A percentile compares a stretch with the other conserved stretches of the same genome.
Conservation (phyloP, 2,888 invertebrate species). For the Brachylomia viminalis region DNA sequence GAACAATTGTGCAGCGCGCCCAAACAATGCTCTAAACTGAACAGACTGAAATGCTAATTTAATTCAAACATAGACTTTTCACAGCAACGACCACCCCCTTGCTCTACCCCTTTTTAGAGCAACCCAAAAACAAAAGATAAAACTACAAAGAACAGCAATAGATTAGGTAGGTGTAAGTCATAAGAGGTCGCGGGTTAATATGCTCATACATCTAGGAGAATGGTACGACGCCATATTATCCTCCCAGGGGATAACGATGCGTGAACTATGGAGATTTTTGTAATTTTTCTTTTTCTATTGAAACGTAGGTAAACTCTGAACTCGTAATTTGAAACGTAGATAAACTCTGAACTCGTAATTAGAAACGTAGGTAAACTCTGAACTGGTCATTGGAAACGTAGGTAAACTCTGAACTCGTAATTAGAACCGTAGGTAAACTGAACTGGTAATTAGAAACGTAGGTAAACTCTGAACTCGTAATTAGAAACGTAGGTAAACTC, state of each 20-base stretch:
- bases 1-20: not conserved
- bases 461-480: not conserved
- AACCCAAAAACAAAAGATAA: slow-evolving; percentile 32
- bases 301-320: no score
- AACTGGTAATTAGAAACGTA: no score
- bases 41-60: not conserved
- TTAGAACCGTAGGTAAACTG: no score
- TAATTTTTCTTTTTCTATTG: slow-evolving; percentile 36
- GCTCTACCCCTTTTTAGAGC: not conserved
- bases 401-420: no score
- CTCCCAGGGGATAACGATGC: slow-evolving; percentile 72
- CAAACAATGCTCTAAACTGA: not conserved
- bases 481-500: no score
- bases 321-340: no score
- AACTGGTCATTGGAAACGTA: no score
- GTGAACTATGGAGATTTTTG: slow-evolving; percentile 66
- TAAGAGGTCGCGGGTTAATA: slow-evolving; percentile 62
- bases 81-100: not conserved
- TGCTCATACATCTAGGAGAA: slow-evolving; percentile 71
- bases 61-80: not conserved
- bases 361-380: no score
- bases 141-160: slow-evolving; percentile 28
- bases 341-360: not conserved
- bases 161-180: slow-evolving; percentile 40
- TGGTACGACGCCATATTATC: slow-evolving; percentile 69